Evolutionary conservation across 2,797 vertebrate genomes (phyloP).

Genomic region (Gambelia wislizenii): DNA sequence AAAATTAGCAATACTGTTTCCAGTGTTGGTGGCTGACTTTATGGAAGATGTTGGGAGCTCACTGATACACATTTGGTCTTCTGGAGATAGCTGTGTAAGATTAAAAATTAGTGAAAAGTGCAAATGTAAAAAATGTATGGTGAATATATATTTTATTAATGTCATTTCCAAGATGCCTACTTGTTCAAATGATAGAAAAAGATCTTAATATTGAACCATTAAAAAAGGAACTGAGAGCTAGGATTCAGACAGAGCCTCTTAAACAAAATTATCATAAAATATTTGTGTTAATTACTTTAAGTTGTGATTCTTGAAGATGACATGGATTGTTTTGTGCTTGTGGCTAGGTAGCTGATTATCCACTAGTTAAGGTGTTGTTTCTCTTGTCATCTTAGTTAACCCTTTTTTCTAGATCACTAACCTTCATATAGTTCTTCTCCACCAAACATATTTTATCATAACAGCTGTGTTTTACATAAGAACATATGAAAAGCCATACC

Average conservation of each 20-base stretch:
- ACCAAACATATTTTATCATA: neutral
- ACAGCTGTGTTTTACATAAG: too few species aligned
- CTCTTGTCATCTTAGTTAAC: neutral
- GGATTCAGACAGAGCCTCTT: neutral
- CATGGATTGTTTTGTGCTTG: too few species aligned
- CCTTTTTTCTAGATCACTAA: too few species aligned
- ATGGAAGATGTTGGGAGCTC: too few species aligned
- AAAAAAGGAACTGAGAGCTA: neutral
- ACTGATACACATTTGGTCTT: neutral
- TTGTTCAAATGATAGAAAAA: neutral
- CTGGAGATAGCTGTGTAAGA: too few species aligned
- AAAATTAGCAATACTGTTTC: too few species aligned
- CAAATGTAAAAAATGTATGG: neutral
- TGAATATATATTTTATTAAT: neutral
- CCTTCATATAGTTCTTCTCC: neutral
- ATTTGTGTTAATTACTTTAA: neutral
- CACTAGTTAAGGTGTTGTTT: neutral
- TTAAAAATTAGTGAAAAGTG: neutral
- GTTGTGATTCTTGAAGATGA: too few species aligned
- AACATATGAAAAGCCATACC: too few species aligned
- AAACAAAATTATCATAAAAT: neutral
- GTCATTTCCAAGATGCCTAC: neutral
- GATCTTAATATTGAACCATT: neutral
- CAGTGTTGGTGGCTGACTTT: neutral
- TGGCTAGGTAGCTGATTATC: neutral